phyloP scores from a whole-genome alignment of 2,888 invertebrate genomes.

The Chaetoderma sp. region DNA sequence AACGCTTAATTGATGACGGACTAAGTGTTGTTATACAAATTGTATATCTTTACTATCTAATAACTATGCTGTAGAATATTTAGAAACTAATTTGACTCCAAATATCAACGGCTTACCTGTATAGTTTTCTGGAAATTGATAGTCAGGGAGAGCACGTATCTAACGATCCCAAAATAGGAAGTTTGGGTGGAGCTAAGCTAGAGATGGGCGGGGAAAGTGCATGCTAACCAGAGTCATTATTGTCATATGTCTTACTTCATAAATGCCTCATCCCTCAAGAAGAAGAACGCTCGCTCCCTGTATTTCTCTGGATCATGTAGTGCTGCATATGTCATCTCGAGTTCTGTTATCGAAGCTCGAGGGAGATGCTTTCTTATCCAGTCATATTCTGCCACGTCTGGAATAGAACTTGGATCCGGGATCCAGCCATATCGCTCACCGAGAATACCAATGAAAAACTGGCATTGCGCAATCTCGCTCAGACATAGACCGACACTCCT shows the following conservation, averaged over 20 bases:
- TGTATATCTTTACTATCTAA: too few relatives aligned
- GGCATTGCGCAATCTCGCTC: conserved; percentile 65
- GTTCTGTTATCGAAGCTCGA: conserved; percentile 70
- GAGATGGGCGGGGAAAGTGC: too few relatives aligned
- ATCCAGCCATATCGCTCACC: conserved; percentile 70
- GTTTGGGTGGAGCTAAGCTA: too few relatives aligned
- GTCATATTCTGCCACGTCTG: conserved; percentile 60
- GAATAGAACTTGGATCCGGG: conserved; percentile 57
- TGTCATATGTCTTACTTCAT: conserved; percentile 44
- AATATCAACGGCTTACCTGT: too few relatives aligned
- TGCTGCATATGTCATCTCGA: conserved; percentile 68
- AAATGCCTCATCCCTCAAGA: conserved; percentile 61
- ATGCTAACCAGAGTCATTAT: too few relatives aligned
- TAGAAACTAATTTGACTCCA: too few relatives aligned
- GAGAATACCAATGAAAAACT: conserved; percentile 70
- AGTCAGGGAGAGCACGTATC: too few relatives aligned
- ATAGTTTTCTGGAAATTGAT: too few relatives aligned
- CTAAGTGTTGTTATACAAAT: too few relatives aligned
- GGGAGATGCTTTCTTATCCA: conserved; percentile 66
- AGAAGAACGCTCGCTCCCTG: conserved; percentile 66
- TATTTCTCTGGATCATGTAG: conserved; percentile 44
- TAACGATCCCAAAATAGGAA: too few relatives aligned
- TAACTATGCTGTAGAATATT: too few relatives aligned
- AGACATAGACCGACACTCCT: conserved; percentile 70
- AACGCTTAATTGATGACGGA: too few relatives aligned